phyloP scores from a whole-genome alignment of 2,888 invertebrate species.

The Rhodophaea formosa region DNA sequence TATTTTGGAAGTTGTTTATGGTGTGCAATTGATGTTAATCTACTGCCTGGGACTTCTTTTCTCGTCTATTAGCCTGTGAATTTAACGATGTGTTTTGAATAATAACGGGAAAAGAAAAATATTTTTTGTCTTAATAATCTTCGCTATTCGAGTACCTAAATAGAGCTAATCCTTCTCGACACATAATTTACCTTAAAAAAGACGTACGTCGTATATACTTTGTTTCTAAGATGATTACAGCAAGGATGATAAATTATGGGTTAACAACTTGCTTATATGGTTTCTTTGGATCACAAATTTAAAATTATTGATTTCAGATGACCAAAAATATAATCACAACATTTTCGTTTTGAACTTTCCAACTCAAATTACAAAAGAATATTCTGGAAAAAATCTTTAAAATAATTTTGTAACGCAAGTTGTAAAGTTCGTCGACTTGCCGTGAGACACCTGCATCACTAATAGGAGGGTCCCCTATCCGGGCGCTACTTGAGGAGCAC shows the following conservation, averaged over 20 bases:
- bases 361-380: not conserved
- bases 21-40: slow-evolving; percentile 26
- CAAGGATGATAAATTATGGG: too few relatives aligned
- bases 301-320: too few relatives aligned
- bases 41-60: slow-evolving; percentile 23
- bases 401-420: not conserved
- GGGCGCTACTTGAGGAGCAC: slow-evolving; percentile 37
- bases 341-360: too few relatives aligned
- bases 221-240: too few relatives aligned
- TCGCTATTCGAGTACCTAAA: too few relatives aligned
- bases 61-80: slow-evolving; percentile 8
- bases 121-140: not conserved
- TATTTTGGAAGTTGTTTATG: slow-evolving; percentile 41
- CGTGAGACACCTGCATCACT: slow-evolving; percentile 15
- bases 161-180: too few relatives aligned
- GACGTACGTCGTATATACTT: too few relatives aligned
- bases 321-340: too few relatives aligned
- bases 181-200: too few relatives aligned
- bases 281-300: too few relatives aligned
- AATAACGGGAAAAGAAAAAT: not conserved
- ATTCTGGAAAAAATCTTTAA: not conserved
- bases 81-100: slow-evolving; percentile 15
- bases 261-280: too few relatives aligned
- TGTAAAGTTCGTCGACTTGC: slow-evolving; percentile 6
- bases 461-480: slow-evolving; percentile 5